These are phyloP conservation scores for Trichoplusia ni DNA, from an alignment of 1,140 invertebrate species.

Conservation along the genomic window DNA sequence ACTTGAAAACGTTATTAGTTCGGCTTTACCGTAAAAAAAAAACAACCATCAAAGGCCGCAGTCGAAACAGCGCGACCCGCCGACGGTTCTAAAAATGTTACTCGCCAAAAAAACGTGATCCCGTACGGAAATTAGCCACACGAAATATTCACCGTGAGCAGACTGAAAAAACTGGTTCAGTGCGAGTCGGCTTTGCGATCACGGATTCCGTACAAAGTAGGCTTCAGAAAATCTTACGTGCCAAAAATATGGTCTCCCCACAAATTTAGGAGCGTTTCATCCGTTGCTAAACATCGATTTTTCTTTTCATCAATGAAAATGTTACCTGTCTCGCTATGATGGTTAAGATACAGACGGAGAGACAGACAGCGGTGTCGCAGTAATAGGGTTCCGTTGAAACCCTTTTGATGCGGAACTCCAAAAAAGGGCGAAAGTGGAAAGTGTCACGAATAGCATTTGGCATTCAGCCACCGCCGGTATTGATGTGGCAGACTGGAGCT, in stretches of 20 bases:
- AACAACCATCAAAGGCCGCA: neutral
- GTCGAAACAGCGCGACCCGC: neutral
- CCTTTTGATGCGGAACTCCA: too few relatives aligned
- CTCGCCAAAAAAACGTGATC: neutral
- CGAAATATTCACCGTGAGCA: slow-evolving; percentile 63
- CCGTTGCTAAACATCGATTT: too few relatives aligned
- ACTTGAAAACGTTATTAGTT: neutral
- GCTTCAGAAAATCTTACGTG: too few relatives aligned
- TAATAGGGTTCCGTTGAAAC: too few relatives aligned
- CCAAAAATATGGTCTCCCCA: too few relatives aligned
- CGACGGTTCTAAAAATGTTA: slow-evolving; percentile 3
- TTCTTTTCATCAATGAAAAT: too few relatives aligned
- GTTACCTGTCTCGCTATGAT: too few relatives aligned
- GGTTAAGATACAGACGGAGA: too few relatives aligned
- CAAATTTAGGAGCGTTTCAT: too few relatives aligned
- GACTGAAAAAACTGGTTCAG: slow-evolving; percentile 63
- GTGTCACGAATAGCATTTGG: slow-evolving; percentile 77
- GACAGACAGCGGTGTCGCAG: too few relatives aligned
- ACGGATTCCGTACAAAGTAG: too few relatives aligned
- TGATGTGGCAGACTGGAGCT: slow-evolving; percentile 71
- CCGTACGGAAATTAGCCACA: slow-evolving; percentile 63
- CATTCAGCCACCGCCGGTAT: slow-evolving; percentile 68
- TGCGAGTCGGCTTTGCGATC: too few relatives aligned
- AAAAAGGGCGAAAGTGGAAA: slow-evolving; percentile 76
- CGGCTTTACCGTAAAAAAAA: neutral